Evolutionary conservation across 2,888 invertebrate species (phyloP), one percentile per base, ranked within the genome.

Genomic region (Ryuthela nishihirai): DNA sequence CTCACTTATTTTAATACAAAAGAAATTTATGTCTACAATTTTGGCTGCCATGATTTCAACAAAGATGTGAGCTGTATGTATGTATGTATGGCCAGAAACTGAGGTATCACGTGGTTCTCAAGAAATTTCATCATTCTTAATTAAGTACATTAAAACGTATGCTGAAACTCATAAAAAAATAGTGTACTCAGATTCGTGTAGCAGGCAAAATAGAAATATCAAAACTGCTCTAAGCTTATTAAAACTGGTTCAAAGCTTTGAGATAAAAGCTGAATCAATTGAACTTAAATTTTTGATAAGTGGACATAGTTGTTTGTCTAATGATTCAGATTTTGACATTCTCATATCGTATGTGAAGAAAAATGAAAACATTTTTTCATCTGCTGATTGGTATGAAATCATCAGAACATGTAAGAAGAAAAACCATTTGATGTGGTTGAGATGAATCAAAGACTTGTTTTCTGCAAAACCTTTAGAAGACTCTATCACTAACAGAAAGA

Each of bases 381-480:
- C 24, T 36, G 10, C 35, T 36, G 36, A 35, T 45, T 36, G 45
- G 45, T 36, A 45, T 5, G 21, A 36, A 24, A 36, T 24, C 35
- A 45, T 45, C 29, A 36, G 36, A 45, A 45, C 35, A 4, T 34
- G 23, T 36, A 45, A 45, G 24, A 36, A 45, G 45, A 45, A 45
- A 45, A n/a, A n/a, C n/a, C n/a, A n/a, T n/a, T n/a, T n/a, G n/a
- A n/a, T n/a, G n/a, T n/a, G n/a, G 9, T n/a, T n/a, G n/a, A 34
- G 17, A 34, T 34, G 34, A 34, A 4, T 34, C 3, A 34, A 23
- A 15, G 15, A 35, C 12, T 23, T 45, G 21, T 45, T 45, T 29
- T 35, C 17, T 23, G 17, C 45, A 36, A 23, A 9, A 15, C 9
- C 24, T 21, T 36, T 45, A 45, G 36, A 23, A 45, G 15, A n/a